Conservation (phyloP, 2,888 invertebrate genomes). For the Sarcophaga subvicina region DNA sequence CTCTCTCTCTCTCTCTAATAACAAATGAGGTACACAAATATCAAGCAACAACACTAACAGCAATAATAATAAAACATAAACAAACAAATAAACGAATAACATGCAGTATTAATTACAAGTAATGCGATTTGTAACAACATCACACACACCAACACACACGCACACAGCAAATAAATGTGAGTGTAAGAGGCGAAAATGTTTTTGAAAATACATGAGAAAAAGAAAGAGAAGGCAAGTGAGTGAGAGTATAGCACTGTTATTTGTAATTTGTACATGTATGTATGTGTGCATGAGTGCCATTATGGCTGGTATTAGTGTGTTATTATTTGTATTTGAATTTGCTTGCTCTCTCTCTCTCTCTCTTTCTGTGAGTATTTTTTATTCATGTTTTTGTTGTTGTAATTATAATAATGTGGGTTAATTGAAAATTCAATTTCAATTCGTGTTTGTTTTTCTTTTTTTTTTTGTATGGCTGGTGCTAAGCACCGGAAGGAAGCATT, state of each 20-base stretch:
- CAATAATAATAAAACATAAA: neutral
- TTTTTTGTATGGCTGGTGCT: neutral
- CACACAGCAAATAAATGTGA: neutral
- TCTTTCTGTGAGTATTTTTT: neutral
- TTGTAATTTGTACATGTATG: neutral
- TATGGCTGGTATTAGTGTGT: neutral
- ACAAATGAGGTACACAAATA: constrained; percentile 63
- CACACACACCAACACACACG: neutral
- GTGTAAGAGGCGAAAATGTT: constrained; percentile 4
- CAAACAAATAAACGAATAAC: constrained; percentile 29
- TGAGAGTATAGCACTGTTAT: neutral
- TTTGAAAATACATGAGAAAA: constrained; percentile 3
- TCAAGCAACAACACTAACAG: neutral
- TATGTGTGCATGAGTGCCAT: neutral
- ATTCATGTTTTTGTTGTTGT: neutral
- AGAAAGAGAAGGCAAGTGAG: neutral
- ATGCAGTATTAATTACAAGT: constrained; percentile 69
- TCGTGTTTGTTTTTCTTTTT: neutral
- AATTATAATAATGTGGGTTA: constrained; percentile 47
- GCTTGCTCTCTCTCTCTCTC: neutral
- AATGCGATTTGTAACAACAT: constrained; percentile 66
- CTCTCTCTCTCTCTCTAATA: constrained; percentile 38
- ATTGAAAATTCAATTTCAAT: constrained; percentile 41
- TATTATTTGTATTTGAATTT: neutral
- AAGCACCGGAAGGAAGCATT: constrained; percentile 17